Percentiles rank a stretch among this genome's conserved stretches.
Conservation (phyloP, 1,140 invertebrate genomes). For the Thalassaphorura encarpata region DNA sequence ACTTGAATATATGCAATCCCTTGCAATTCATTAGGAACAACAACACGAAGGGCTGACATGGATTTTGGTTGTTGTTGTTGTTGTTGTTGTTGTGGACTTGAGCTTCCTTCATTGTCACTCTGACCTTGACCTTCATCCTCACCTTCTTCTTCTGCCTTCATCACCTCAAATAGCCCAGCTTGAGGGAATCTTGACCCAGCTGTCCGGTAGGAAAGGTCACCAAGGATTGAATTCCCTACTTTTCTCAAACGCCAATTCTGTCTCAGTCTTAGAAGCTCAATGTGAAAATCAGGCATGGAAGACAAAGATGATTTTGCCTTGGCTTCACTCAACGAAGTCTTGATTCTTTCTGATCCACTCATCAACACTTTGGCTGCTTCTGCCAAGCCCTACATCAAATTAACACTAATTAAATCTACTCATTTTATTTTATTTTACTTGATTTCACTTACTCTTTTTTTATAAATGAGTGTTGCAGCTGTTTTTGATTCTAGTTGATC, state of each 20-base stretch:
- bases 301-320: constrained; percentile 20
- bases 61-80: constrained; percentile 40
- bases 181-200: constrained; percentile 82
- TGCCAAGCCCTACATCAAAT: constrained; percentile 52
- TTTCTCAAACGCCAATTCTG: constrained; percentile 95
- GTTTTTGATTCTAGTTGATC: constrained; percentile 70
- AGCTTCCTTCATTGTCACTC: constrained; percentile 32
- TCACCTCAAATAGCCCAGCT: constrained; percentile 91
- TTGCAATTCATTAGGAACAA: constrained; percentile 84
- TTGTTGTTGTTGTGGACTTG: constrained; percentile 7
- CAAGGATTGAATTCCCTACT: constrained; percentile 87
- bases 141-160: constrained; percentile 68
- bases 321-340: constrained; percentile 63
- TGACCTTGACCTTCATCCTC: constrained; percentile 23
- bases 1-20: constrained; percentile 94
- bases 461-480: constrained; percentile 78
- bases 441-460: constrained; percentile 59
- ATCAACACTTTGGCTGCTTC: constrained; percentile 71
- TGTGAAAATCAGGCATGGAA: constrained; percentile 69
- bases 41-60: constrained; percentile 76
- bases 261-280: constrained; percentile 74
- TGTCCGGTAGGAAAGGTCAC: constrained; percentile 90
- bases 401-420: background rate
- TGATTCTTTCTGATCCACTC: constrained; percentile 73
- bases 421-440: background rate